A percentile compares a stretch with the other conserved stretches of the same genome.
phyloP scores from a whole-genome alignment of 2,888 invertebrate genomes.

The Metellina segmentata region DNA sequence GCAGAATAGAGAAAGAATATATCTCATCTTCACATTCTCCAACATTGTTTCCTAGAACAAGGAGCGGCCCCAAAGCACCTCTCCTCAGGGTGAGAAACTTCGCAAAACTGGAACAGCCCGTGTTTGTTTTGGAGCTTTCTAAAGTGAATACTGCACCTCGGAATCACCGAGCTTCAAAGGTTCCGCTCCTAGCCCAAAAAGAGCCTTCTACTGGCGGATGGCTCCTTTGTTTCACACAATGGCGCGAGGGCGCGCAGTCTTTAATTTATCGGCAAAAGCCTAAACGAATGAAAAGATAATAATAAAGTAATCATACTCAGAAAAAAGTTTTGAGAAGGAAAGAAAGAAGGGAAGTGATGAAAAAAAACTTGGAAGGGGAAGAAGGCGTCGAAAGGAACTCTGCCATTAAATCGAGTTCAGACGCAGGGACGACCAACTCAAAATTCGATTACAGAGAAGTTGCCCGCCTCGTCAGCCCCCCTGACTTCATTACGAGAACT shows the following conservation, averaged over 20 bases:
- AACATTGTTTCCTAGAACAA: background rate
- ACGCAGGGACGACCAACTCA: conserved; percentile 56
- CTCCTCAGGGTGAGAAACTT: background rate
- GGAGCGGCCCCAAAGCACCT: background rate
- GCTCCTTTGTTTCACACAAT: conserved; percentile 36
- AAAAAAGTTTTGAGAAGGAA: conserved; percentile 22
- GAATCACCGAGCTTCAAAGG: background rate
- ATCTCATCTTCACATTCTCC: background rate
- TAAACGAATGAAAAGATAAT: conserved; percentile 58
- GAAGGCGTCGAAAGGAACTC: conserved; percentile 1
- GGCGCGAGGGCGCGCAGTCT: conserved; percentile 20
- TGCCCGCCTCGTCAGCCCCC: conserved; percentile 43
- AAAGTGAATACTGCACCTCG: background rate
- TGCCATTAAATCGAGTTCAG: conserved; percentile 68
- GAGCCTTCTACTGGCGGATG: background rate
- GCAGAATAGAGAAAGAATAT: background rate
- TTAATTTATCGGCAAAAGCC: conserved; percentile 59
- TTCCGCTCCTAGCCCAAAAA: background rate
- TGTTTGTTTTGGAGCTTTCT: background rate
- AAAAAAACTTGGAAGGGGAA: background rate
- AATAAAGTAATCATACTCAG: conserved; percentile 57
- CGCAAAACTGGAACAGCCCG: background rate
- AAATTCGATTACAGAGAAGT: conserved; percentile 71
- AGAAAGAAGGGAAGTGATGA: conserved; percentile 8
- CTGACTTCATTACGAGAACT: conserved; percentile 62